A percentile compares a stretch with the other conserved stretches of the same genome.
Evolutionary conservation across 2,888 invertebrate genomes (phyloP).

Genomic region (Lasioglossum zephyrum): DNA sequence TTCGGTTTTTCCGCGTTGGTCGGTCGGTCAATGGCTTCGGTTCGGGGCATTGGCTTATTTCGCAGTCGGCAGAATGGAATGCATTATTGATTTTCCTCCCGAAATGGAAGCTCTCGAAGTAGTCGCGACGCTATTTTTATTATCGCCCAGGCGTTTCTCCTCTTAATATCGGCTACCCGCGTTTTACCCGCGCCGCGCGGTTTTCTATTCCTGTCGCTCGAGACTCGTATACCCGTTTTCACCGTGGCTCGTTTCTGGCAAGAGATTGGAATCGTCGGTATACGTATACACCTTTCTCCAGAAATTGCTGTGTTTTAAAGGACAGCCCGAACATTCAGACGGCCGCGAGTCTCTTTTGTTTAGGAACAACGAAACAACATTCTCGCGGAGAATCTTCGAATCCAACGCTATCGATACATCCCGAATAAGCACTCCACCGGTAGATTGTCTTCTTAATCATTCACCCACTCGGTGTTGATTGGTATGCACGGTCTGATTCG

Average conservation of each 20-base stretch:
- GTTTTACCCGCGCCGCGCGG: not conserved
- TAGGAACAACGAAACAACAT: not conserved
- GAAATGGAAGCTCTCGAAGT: conserved; percentile 31
- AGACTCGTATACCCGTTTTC: not conserved
- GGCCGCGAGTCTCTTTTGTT: not conserved
- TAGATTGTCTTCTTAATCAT: not conserved
- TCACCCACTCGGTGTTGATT: conserved; percentile 1
- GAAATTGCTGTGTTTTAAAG: conserved; percentile 9
- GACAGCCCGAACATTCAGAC: not conserved
- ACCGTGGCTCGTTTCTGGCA: not conserved
- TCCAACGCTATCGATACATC: not conserved
- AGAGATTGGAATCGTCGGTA: conserved; percentile 5
- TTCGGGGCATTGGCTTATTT: conserved; percentile 27
- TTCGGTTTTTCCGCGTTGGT: not conserved
- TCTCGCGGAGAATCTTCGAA: not conserved
- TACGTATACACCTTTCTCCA: not conserved
- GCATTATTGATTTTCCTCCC: conserved; percentile 38
- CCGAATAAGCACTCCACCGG: not conserved
- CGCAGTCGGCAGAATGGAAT: not conserved
- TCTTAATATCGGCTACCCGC: conserved; percentile 10
- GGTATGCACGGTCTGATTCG: not conserved
- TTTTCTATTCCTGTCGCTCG: conserved; percentile 5
- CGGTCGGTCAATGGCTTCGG: conserved; percentile 13
- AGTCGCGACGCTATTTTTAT: conserved; percentile 41
- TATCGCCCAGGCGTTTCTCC: conserved; percentile 21